A percentile compares a stretch with the other conserved stretches of the same genome.
Conservation (phyloP, 2,888 invertebrate genomes). For the Digitonthophagus gazella region DNA sequence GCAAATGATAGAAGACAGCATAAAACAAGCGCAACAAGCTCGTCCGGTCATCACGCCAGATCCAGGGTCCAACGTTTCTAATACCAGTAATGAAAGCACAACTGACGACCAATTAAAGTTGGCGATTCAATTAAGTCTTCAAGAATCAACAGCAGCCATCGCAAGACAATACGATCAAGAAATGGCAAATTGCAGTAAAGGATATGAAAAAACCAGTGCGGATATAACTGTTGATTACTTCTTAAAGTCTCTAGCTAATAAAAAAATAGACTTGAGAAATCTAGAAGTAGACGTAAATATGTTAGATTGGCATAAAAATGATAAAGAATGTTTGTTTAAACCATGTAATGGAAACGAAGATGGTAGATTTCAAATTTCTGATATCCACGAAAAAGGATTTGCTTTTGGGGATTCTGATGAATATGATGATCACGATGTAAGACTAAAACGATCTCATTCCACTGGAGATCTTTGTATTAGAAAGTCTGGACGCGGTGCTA, state of each 20-base stretch:
- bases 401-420: slow-evolving; percentile 47
- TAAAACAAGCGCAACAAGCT: slow-evolving; percentile 52
- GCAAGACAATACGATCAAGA: slow-evolving; percentile 33
- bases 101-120: slow-evolving; percentile 54
- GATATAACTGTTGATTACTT: slow-evolving; percentile 57
- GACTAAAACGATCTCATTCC: slow-evolving; percentile 53
- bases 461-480: slow-evolving; percentile 53
- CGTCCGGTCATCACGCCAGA: slow-evolving; percentile 38
- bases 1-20: slow-evolving; percentile 63
- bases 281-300: slow-evolving; percentile 43
- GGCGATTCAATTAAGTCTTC: slow-evolving; percentile 56
- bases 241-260: slow-evolving; percentile 54
- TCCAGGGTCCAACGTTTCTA: slow-evolving; percentile 48
- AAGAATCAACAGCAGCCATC: slow-evolving; percentile 46
- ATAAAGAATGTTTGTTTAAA: slow-evolving; percentile 47
- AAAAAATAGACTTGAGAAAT: slow-evolving; percentile 51
- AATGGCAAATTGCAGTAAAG: slow-evolving; percentile 23
- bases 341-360: slow-evolving; percentile 53
- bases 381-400: slow-evolving; percentile 54
- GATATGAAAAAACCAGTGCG: slow-evolving; percentile 50
- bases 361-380: slow-evolving; percentile 56
- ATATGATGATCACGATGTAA: slow-evolving; percentile 45
- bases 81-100: slow-evolving; percentile 44
- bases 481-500: slow-evolving; percentile 43
- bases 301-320: slow-evolving; percentile 37